These are phyloP conservation scores for Mormyrus lacerda DNA, from an alignment of 2,113 vertebrate species.

Conservation along the genomic window DNA sequence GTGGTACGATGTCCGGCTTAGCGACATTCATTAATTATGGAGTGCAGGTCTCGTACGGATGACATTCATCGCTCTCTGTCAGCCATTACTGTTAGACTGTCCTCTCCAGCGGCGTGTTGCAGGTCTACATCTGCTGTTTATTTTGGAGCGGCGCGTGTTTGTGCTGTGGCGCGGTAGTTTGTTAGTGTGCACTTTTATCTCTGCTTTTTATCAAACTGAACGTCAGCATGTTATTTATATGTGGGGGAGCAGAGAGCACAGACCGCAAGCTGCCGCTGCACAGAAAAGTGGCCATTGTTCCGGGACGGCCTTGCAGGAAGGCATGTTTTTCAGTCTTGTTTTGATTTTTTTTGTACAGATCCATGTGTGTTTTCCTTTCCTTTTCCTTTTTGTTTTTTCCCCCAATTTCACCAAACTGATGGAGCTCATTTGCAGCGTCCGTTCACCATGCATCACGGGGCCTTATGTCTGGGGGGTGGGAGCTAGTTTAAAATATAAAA, in stretches of 20 bases:
- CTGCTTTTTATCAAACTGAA: conserved; percentile 24
- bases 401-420: neutral
- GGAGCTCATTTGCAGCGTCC: neutral
- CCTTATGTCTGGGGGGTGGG: neutral
- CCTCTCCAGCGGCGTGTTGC: neutral
- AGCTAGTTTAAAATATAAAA: neutral
- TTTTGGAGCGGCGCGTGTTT: neutral
- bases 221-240: conserved; percentile 20
- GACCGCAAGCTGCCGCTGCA: neutral
- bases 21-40: neutral
- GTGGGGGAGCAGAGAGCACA: conserved; percentile 5
- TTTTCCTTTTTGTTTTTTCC: neutral
- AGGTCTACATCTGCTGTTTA: conserved; percentile 3
- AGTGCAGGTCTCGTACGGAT: neutral
- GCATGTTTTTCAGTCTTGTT: neutral
- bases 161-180: neutral
- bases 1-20: neutral
- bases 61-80: neutral
- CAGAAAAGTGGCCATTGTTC: neutral
- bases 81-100: conserved; percentile 1
- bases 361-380: neutral
- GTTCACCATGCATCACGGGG: neutral
- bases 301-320: neutral
- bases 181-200: conserved; percentile 24
- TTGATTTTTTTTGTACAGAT: neutral